Evolutionary conservation across 35 echinoderm and acorn worm genomes (phyloP).

Genomic region (Lytechinus variegatus): DNA sequence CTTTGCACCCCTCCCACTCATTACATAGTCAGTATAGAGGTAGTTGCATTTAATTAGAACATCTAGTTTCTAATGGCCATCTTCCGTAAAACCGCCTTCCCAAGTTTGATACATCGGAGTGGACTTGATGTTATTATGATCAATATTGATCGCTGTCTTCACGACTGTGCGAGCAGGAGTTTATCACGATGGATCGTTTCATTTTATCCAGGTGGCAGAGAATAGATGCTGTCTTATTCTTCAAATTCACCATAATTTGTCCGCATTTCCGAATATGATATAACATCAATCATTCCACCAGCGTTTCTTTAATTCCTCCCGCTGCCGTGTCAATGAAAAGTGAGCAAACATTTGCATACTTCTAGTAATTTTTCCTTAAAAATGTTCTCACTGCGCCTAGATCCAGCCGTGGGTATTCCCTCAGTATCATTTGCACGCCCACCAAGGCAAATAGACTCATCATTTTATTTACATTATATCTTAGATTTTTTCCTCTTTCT

Average conservation of each 20-base stretch:
- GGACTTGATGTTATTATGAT: background rate
- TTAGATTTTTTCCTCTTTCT: slow-evolving; percentile 31
- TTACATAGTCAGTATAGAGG: too few relatives aligned
- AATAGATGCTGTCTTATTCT: background rate
- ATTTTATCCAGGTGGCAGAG: background rate
- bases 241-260: slow-evolving; percentile 31
- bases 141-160: background rate
- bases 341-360: slow-evolving; percentile 46
- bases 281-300: slow-evolving; percentile 39
- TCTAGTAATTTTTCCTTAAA: slow-evolving; percentile 15
- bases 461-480: slow-evolving; percentile 35
- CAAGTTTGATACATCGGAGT: background rate
- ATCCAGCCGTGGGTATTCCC: background rate
- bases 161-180: background rate
- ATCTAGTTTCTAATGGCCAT: background rate
- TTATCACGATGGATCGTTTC: background rate
- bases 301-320: slow-evolving; percentile 6
- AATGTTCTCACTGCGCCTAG: background rate
- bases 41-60: background rate
- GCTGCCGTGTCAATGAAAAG: slow-evolving; percentile 31
- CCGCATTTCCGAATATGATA: slow-evolving; percentile 23
- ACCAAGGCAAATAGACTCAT: slow-evolving; percentile 52
- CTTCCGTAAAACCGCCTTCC: background rate
- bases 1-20: too few relatives aligned
- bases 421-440: slow-evolving; percentile 40